Evolutionary conservation across 2,797 vertebrate genomes (phyloP), one percentile per base, ranked within the genome.

Genomic region (Erethizon dorsatum): DNA sequence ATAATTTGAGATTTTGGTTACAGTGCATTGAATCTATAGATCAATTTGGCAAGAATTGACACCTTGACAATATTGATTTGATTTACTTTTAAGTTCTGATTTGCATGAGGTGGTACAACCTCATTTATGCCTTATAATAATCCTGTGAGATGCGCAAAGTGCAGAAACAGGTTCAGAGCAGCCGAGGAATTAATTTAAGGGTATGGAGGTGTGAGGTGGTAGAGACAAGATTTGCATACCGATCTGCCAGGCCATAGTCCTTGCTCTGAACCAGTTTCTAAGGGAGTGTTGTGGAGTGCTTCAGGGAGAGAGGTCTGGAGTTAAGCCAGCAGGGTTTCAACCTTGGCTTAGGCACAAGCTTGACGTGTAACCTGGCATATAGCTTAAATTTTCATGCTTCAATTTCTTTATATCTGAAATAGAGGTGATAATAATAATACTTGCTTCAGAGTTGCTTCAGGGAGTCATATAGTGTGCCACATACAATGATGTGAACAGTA

Each of bases 1-100:
- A 61, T 73, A 90, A 85, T 57, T 86, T 84, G 28, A 56, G 41
- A 91, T 97, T 94, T 95, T 93, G 67, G 73, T n/a, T 93, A n/a
- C 3, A 82, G 59, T 90, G 20, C n/a, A n/a, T 6, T 95, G 50
- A 83, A 79, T 82, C 54, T 75, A 15, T 20, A 88, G 47, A 10
- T 54, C 11, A 88, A 85, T 45, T 56, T 85, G 59, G 24, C 28
- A 94, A 67, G 26, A 85, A 91, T 1, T 78, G 67, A 88, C 20
- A 47, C 37, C 75, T 45, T 87, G 28, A 88, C 37, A 92, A 18
- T 73, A 78, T 41, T 73, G 67, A 47, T 84, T 14, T 95, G 10
- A 59, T 88, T 94, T 65, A 82, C 50, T 80, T 89, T 84, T 52
- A 91, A 83, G 3, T 93, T 90, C 28, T 24, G 17, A 52, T 82